A percentile compares a stretch with the other conserved stretches of the same genome.
phyloP scores from a whole-genome alignment of 2,797 vertebrate species.

The Hirundo rustica region DNA sequence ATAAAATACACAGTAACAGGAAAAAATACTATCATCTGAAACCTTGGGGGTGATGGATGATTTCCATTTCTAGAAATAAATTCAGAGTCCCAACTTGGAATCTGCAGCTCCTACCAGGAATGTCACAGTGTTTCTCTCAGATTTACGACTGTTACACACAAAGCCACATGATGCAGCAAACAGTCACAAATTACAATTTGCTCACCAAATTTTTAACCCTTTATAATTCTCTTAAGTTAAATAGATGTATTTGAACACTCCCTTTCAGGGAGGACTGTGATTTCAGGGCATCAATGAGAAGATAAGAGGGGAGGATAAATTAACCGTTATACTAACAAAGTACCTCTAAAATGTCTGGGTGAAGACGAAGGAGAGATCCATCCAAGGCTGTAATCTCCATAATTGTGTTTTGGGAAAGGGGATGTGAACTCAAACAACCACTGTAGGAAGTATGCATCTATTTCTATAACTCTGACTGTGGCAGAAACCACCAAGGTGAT shows the following conservation, averaged over 20 bases:
- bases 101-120: not conserved
- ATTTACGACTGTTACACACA: not conserved
- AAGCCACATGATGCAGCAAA: not conserved
- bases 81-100: not conserved
- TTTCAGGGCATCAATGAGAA: not conserved
- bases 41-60: not conserved
- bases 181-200: not conserved
- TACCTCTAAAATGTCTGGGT: not conserved
- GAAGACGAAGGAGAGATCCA: not conserved
- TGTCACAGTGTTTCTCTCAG: not conserved
- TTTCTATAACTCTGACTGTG: not conserved
- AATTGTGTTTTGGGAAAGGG: not conserved
- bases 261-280: not conserved
- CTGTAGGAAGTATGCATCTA: not conserved
- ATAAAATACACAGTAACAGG: not conserved
- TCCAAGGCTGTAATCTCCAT: not conserved
- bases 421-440: not conserved
- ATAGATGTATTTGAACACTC: not conserved
- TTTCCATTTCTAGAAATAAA: conserved; percentile 2
- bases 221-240: not conserved
- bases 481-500: not conserved
- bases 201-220: not conserved
- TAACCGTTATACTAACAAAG: not conserved
- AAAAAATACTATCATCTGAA: not conserved
- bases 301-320: not conserved